Percentiles rank a stretch among this genome's conserved stretches.
Evolutionary conservation across 1,140 invertebrate species (phyloP).

Genomic region (Zaprionus vittiger): DNA sequence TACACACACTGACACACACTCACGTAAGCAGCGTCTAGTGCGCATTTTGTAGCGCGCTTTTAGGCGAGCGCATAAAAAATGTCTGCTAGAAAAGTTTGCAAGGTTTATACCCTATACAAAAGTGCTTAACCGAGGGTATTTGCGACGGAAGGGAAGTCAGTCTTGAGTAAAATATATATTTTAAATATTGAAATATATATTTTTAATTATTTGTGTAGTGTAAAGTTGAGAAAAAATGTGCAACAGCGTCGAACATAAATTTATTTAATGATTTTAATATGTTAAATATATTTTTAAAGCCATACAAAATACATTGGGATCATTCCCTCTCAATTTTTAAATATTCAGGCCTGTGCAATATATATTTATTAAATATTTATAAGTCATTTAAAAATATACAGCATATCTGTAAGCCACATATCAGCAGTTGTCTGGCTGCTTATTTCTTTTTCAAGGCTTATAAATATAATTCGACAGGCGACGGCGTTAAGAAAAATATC

Average conservation of each 20-base stretch:
- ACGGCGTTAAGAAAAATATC: constrained; percentile 55
- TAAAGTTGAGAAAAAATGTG: too few relatives aligned
- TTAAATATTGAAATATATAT: neutral
- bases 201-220: neutral
- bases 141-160: too few relatives aligned
- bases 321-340: too few relatives aligned
- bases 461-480: constrained; percentile 75
- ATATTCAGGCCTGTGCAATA: too few relatives aligned
- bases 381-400: neutral
- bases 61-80: constrained; percentile 51
- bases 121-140: neutral
- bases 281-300: too few relatives aligned
- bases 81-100: constrained; percentile 50
- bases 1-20: neutral
- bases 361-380: too few relatives aligned
- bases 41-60: constrained; percentile 50
- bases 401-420: neutral
- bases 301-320: too few relatives aligned
- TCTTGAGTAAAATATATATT: too few relatives aligned
- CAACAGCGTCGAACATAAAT: neutral
- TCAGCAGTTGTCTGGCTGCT: constrained; percentile 9
- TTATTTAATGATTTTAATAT: too few relatives aligned
- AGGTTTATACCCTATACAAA: constrained; percentile 24
- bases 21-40: constrained; percentile 11
- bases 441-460: constrained; percentile 44